Conservation (phyloP, 1,140 invertebrate species). For the Cephus cinctus region DNA sequence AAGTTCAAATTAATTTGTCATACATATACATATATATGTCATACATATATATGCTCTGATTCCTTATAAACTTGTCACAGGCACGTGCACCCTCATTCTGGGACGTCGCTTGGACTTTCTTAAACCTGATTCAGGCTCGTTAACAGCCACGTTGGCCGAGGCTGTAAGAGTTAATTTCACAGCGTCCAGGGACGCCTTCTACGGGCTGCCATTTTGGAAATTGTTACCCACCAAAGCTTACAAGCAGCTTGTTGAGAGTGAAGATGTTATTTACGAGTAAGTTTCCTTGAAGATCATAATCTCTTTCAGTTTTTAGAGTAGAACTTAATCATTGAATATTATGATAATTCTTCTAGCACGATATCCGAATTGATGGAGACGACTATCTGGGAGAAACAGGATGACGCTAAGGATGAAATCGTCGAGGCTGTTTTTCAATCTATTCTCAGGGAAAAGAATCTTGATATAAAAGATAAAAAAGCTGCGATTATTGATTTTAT, state of each 20-base stretch:
- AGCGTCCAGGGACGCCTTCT: slow-evolving; percentile 76
- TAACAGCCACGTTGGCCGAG: slow-evolving; percentile 59
- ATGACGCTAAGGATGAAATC: slow-evolving; percentile 55
- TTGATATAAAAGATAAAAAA: slow-evolving; percentile 79
- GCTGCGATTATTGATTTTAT: slow-evolving; percentile 85
- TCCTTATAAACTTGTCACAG: slow-evolving; percentile 40
- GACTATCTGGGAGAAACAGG: slow-evolving; percentile 56
- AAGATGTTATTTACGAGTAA: slow-evolving; percentile 76
- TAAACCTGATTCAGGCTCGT: slow-evolving; percentile 57
- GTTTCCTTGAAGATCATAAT: slow-evolving; percentile 19
- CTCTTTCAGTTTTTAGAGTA: not conserved
- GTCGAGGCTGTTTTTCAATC: slow-evolving; percentile 74
- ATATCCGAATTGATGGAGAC: slow-evolving; percentile 76
- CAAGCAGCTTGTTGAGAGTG: slow-evolving; percentile 68
- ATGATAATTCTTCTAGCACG: slow-evolving; percentile 57
- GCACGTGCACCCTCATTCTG: slow-evolving; percentile 73
- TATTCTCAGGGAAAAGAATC: slow-evolving; percentile 67
- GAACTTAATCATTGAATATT: slow-evolving; percentile 7
- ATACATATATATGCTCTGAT: slow-evolving; percentile 2
- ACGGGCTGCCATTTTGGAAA: slow-evolving; percentile 82
- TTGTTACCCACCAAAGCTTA: slow-evolving; percentile 73
- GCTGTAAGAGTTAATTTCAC: slow-evolving; percentile 74
- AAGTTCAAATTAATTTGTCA: slow-evolving; percentile 11
- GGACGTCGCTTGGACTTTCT: slow-evolving; percentile 79
- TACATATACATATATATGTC: slow-evolving; percentile 10